Conservation (phyloP, 2,797 vertebrate species). For the Galaxias olidus region DNA sequence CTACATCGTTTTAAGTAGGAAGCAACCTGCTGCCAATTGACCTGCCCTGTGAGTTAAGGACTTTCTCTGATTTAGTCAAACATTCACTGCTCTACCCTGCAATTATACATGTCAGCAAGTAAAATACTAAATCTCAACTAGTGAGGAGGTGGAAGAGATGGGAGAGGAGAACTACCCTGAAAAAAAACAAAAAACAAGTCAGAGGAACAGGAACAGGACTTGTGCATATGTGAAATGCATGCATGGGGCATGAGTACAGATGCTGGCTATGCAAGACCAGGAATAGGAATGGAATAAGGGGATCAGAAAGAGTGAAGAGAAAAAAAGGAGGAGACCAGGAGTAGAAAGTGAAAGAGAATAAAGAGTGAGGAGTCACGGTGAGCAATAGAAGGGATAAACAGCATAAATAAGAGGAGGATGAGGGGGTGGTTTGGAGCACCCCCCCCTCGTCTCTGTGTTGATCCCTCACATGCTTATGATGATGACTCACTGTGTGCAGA, state of each 20-base stretch:
- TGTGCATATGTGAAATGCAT: too few species aligned
- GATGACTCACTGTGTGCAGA: slow-evolving; percentile 76
- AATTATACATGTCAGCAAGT: slow-evolving; percentile 33
- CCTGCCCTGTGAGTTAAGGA: slow-evolving; percentile 38
- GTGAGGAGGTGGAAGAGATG: slow-evolving; percentile 10
- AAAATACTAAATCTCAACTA: slow-evolving; percentile 21
- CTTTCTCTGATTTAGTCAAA: slow-evolving; percentile 42
- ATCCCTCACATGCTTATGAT: slow-evolving; percentile 64
- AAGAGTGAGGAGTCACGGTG: not conserved
- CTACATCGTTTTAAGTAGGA: slow-evolving; percentile 27
- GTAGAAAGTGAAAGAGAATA: too few species aligned
- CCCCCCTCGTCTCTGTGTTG: slow-evolving; percentile 64
- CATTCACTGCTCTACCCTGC: slow-evolving; percentile 25
- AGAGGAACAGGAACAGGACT: not conserved
- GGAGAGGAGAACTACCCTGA: slow-evolving; percentile 13
- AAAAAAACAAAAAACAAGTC: not conserved
- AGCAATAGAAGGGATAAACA: slow-evolving; percentile 42
- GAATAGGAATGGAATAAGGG: too few species aligned
- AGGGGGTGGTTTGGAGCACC: slow-evolving; percentile 63
- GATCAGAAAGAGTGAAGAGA: too few species aligned
- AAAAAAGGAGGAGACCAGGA: too few species aligned
- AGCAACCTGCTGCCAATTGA: slow-evolving; percentile 33
- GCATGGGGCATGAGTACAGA: too few species aligned
- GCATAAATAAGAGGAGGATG: slow-evolving; percentile 43
- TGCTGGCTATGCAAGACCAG: too few species aligned